Base-by-base conservation (phyloP, 2,888 invertebrate genomes). In the Scrobipalpa atriplicella region DNA sequence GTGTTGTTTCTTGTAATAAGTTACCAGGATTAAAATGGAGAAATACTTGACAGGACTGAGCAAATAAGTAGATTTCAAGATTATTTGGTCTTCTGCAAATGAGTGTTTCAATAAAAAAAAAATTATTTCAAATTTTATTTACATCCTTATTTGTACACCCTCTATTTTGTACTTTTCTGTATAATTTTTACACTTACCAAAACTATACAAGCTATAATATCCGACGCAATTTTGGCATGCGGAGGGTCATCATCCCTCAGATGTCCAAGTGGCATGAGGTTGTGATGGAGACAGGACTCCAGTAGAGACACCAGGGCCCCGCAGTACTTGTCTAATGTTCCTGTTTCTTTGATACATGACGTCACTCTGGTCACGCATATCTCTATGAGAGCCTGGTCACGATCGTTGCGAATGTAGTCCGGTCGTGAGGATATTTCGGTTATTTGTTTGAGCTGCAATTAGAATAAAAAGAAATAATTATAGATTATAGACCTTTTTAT, bases 191-290 rank as follows among this genome's bases (percentile, higher is more conserved):
- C 13, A 58, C 58, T 93, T 86, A 98, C 98, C 94, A 98, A 92
- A 90, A 99, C 98, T 85, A 99, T 96, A 88, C 98, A 98, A 73
- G 98, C 98, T 81, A 99, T 96, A 71, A 99, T 95, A 91, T 99
- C 99, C 60, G 98, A 97, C 19, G 98, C 98, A 80, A 99, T 98
- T 92, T 99, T 99, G 61, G 98, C 98, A 94, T 99, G 98, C 0
- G 98, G 98, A 47, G 98, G 97, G 90, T 98, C 98, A 80, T 97
- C 97, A 86, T 97, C 97, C 75, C 95, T 92, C 21, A 94, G 88
- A 72, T 92, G 91, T 1, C 90, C 90, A 0, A 93, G 83, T 0
- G 97, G 96, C 89, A 97, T 96, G 73, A 98, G 93, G 87, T 97
- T 97, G 93, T 98, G 97, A 82, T 96, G 95, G 73, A 98, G 91